Evolutionary conservation across 2,888 invertebrate species (phyloP).

Genomic region (Habroteleia sp.): DNA sequence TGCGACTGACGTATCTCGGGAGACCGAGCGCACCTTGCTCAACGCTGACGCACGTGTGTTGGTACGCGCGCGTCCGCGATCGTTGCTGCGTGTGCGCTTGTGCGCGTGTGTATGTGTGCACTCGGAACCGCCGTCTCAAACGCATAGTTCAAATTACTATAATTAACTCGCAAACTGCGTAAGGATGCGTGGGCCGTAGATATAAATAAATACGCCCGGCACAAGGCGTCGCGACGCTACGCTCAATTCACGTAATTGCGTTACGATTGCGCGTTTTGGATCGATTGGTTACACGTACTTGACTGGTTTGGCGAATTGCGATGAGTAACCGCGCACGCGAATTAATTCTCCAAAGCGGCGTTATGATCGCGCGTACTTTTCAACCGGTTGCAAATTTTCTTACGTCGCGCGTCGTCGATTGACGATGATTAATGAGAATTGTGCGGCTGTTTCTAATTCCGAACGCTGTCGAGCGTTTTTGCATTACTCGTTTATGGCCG

Average conservation of each 20-base stretch:
- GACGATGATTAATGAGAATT: too few species aligned
- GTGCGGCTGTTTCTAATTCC: too few species aligned
- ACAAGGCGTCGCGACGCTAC: constrained; percentile 2
- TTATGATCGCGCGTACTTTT: too few species aligned
- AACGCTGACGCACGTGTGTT: constrained; percentile 15
- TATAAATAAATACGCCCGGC: constrained; percentile 23
- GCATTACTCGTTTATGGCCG: too few species aligned
- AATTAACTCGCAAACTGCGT: constrained; percentile 15
- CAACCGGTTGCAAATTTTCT: background rate
- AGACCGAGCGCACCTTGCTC: constrained; percentile 64
- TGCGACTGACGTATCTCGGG: constrained; percentile 71
- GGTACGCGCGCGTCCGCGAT: constrained; percentile 3
- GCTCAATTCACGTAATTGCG: constrained; percentile 12
- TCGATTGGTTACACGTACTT: background rate
- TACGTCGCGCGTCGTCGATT: too few species aligned
- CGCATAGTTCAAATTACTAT: constrained; percentile 18
- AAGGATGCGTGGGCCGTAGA: constrained; percentile 26
- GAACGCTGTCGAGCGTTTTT: too few species aligned
- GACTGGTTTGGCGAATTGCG: background rate
- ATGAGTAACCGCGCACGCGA: background rate
- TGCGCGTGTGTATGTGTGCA: too few species aligned
- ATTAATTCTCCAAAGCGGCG: too few species aligned
- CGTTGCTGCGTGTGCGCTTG: constrained; percentile 9
- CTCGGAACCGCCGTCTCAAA: constrained; percentile 10
- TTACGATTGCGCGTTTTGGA: background rate